Evolutionary conservation across 2,797 vertebrate species (phyloP).

Genomic region (Gadopsis marmoratus): DNA sequence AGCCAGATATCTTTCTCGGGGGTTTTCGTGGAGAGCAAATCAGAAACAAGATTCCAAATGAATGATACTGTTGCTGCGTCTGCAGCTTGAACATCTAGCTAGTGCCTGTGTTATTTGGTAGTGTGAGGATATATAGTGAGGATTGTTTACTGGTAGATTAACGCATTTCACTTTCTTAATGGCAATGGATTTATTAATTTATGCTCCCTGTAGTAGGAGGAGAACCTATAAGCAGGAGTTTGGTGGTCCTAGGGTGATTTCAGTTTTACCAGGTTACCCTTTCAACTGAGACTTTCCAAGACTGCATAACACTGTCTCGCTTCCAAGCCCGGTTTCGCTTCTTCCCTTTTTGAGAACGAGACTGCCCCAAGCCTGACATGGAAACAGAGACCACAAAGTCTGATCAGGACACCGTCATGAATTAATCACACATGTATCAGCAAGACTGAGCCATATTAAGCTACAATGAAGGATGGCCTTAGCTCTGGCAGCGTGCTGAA

Average conservation of each 20-base stretch:
- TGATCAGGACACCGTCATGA: neutral
- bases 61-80: neutral
- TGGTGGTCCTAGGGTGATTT: neutral
- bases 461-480: constrained; percentile 2
- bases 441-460: constrained; percentile 1
- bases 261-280: neutral
- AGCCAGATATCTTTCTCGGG: too few relatives aligned
- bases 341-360: neutral
- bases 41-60: too few relatives aligned
- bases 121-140: neutral
- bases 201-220: too few relatives aligned
- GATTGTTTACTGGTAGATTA: neutral
- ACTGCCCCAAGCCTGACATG: neutral
- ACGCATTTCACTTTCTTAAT: neutral
- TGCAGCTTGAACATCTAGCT: neutral
- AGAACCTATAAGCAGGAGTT: neutral
- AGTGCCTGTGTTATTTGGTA: neutral
- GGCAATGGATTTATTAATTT: neutral
- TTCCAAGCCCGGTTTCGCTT: neutral
- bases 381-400: constrained; percentile 18
- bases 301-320: neutral
- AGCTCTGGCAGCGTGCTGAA: constrained; percentile 1
- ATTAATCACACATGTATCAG: constrained; percentile 38
- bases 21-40: too few relatives aligned
- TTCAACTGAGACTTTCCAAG: neutral